Percentiles rank a stretch among this genome's conserved stretches.
Conservation (phyloP, 2,888 invertebrate genomes). For the Napeogenes sylphis region DNA sequence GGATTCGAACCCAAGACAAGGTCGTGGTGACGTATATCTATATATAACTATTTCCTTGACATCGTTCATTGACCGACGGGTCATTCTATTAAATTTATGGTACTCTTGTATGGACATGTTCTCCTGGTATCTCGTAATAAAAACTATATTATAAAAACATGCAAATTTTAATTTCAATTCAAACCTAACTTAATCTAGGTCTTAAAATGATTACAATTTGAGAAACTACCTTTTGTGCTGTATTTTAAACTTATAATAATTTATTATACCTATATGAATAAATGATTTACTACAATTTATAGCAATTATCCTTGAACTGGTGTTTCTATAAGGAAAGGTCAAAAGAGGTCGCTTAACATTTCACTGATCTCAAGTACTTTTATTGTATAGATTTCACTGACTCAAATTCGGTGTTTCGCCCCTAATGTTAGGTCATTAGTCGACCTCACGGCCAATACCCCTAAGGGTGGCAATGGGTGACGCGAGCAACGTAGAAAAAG, state of each 20-base stretch:
- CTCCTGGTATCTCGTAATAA: slow-evolving; percentile 7
- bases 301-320: too few species aligned
- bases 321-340: background rate
- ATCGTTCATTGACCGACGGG: slow-evolving; percentile 15
- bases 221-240: too few species aligned
- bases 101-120: slow-evolving; percentile 4
- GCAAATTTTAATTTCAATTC: too few species aligned
- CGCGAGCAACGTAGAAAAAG: background rate
- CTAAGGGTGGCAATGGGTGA: slow-evolving; percentile 30
- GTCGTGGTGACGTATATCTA: slow-evolving; percentile 27
- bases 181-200: too few species aligned
- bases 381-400: slow-evolving; percentile 1
- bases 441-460: slow-evolving; percentile 38
- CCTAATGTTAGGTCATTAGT: slow-evolving; percentile 34
- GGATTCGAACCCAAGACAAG: slow-evolving; percentile 30
- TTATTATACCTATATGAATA: too few species aligned
- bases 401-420: slow-evolving; percentile 14
- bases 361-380: background rate
- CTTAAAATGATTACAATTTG: too few species aligned
- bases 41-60: slow-evolving; percentile 25
- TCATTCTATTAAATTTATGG: background rate
- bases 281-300: too few species aligned
- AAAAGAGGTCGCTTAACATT: background rate
- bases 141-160: background rate
- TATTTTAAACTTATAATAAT: too few species aligned